Base-by-base conservation (phyloP, 92 coral and sea anemone genomes). In the Diadumene lineata region DNA sequence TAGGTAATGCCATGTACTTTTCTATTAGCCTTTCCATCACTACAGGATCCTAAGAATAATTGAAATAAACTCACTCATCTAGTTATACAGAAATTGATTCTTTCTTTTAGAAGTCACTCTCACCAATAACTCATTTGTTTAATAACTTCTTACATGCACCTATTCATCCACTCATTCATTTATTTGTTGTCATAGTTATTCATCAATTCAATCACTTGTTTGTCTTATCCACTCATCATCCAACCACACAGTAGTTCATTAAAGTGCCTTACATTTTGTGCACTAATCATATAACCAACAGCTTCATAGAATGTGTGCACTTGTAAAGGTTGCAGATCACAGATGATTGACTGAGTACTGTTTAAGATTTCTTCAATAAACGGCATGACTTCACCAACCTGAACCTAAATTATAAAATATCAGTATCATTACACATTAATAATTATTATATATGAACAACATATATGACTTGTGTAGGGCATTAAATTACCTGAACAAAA, bases 311-410 rank as follows among this genome's bases (percentile, higher is more conserved):
- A 94, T 46, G 98, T 94, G 73, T 94, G 98, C 62, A 94, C 92
- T 97, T 94, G 98, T 55, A 86, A 92, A 15, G 98, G 98, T 33
- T 94, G 98, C 67, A 94, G 82, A 72, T 94, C 98, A 72, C 98
- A 94, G 60, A 94, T 92, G 50, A 94, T 94, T 2, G 98, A 92
- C 70, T 94, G 98, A 34, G 97, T 94, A 50, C 94, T 92, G 77
- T 94, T 94, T 15, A 94, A 72, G 73, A 94, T 94, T 79, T 94
- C 98, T 61, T 94, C 98, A 64, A 94, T 94, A 55, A 94, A 94
- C 0, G 98, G 98, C 98, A 94, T 94, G 56, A 94, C 98, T 62
- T 94, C 98, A 4, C 98, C 98, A 11, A 94, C 98, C 82, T 94
- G 98, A 66, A 94, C 98, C 98, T 94, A 55, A 8, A n/a, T 38